Evolutionary conservation across 2,888 invertebrate genomes (phyloP).

Genomic region (Andrena marginata): DNA sequence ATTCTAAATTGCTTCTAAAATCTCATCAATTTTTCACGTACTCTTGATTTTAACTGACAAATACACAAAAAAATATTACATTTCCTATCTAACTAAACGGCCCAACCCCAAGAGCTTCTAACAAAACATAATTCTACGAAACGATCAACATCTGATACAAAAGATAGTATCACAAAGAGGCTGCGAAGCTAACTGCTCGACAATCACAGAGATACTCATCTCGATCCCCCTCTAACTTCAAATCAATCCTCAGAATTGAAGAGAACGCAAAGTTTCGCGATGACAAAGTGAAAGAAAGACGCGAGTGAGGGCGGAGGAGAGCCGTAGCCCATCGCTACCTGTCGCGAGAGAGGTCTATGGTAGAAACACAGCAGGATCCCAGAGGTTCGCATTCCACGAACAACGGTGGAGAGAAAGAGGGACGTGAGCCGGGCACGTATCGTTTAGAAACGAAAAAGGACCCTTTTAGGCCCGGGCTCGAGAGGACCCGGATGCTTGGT

Average conservation of each 20-base stretch:
- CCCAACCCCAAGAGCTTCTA: too few species aligned
- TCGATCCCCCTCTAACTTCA: not conserved
- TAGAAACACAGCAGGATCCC: slow-evolving; percentile 57
- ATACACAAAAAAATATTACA: too few species aligned
- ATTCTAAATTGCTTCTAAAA: too few species aligned
- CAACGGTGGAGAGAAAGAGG: slow-evolving; percentile 43
- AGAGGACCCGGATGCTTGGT: slow-evolving; percentile 46
- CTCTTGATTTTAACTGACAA: too few species aligned
- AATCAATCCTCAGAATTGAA: not conserved
- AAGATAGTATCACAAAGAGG: too few species aligned
- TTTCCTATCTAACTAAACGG: too few species aligned
- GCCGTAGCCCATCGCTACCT: slow-evolving; percentile 50
- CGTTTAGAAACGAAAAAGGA: slow-evolving; percentile 52
- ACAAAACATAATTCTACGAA: too few species aligned
- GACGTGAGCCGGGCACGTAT: slow-evolving; percentile 57
- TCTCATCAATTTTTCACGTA: too few species aligned
- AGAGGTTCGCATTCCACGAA: slow-evolving; percentile 67
- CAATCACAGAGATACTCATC: not conserved
- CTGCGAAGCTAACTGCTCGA: too few species aligned
- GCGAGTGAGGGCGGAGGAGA: slow-evolving; percentile 12
- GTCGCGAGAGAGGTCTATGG: slow-evolving; percentile 56
- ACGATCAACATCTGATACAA: too few species aligned
- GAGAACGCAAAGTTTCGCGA: not conserved
- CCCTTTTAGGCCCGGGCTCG: slow-evolving; percentile 24
- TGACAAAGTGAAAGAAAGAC: slow-evolving; percentile 28